Conservation (phyloP, 2,797 vertebrate species). For the Chromobotia macracanthus region DNA sequence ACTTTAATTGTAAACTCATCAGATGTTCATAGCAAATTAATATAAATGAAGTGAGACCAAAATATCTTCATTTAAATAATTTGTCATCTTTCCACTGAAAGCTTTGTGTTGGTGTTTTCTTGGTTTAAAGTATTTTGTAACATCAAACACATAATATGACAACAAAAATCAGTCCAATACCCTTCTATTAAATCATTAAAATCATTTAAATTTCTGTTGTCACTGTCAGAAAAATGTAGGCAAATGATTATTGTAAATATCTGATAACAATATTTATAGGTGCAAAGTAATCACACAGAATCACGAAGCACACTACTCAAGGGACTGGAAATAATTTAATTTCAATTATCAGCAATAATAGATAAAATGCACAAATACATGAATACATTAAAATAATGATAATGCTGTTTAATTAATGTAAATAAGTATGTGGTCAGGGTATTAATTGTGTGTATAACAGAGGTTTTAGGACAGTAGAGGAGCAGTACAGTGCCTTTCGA, state of each 20-base stretch:
- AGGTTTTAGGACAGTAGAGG: not conserved
- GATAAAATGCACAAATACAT: slow-evolving; percentile 36
- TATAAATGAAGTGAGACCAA: slow-evolving; percentile 6
- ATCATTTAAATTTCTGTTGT: not conserved
- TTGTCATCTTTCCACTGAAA: slow-evolving; percentile 1
- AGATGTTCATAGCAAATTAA: slow-evolving; percentile 8
- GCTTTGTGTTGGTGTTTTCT: not conserved
- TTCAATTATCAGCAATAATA: slow-evolving; percentile 36
- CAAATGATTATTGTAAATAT: not conserved
- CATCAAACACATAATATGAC: not conserved
- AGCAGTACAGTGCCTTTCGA: not conserved
- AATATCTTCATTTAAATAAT: not conserved
- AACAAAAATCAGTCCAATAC: not conserved
- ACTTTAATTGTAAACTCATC: slow-evolving; percentile 27
- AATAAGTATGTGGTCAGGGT: slow-evolving; percentile 30
- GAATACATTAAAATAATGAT: slow-evolving; percentile 9
- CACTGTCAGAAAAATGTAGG: not conserved
- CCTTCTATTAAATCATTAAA: not conserved
- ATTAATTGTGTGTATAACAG: not conserved
- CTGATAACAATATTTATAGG: slow-evolving; percentile 13
- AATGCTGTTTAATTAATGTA: slow-evolving; percentile 41
- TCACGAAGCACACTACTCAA: not conserved
- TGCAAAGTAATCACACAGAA: not conserved
- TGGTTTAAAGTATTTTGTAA: not conserved
- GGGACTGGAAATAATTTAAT: slow-evolving; percentile 28